phyloP scores from a whole-genome alignment of 1,140 invertebrate genomes.

The Drosophila quadrilineata region DNA sequence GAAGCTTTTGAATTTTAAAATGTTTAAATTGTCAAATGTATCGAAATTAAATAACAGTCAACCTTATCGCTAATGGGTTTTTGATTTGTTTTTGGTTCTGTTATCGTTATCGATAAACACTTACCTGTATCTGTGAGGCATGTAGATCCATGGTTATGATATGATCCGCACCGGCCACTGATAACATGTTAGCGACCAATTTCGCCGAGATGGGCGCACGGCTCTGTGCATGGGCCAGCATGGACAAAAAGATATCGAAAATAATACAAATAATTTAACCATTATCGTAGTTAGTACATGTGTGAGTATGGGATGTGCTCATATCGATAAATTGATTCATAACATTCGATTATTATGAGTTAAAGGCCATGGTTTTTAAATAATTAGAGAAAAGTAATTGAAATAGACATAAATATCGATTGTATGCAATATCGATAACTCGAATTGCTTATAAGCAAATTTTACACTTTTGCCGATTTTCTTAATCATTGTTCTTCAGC shows the following conservation, averaged over 20 bases:
- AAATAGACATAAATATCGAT: constrained; percentile 18
- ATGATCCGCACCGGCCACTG: constrained; percentile 98
- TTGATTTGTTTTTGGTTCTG: neutral
- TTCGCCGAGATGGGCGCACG: constrained; percentile 99
- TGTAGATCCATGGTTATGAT: constrained; percentile 99
- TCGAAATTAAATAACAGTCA: constrained; percentile 13
- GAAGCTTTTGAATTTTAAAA: neutral
- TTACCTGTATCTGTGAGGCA: constrained; percentile 97
- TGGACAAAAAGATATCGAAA: constrained; percentile 48
- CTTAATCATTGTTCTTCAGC: too few species aligned
- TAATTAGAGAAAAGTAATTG: constrained; percentile 13
- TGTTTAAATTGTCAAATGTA: constrained; percentile 21
- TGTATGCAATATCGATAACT: constrained; percentile 3
- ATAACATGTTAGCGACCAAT: constrained; percentile 98
- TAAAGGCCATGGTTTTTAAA: constrained; percentile 54
- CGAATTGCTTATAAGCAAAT: constrained; percentile 3
- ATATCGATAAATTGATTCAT: neutral
- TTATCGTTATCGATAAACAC: neutral
- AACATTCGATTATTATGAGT: constrained; percentile 31
- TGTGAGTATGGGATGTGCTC: neutral
- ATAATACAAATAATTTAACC: constrained; percentile 44
- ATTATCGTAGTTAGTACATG: constrained; percentile 67
- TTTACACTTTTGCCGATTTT: too few species aligned
- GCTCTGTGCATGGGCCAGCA: constrained; percentile 86
- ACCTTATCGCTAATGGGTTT: constrained; percentile 28